phyloP scores from a whole-genome alignment of 1,140 invertebrate species.

The Yoshiicerus persimilis region DNA sequence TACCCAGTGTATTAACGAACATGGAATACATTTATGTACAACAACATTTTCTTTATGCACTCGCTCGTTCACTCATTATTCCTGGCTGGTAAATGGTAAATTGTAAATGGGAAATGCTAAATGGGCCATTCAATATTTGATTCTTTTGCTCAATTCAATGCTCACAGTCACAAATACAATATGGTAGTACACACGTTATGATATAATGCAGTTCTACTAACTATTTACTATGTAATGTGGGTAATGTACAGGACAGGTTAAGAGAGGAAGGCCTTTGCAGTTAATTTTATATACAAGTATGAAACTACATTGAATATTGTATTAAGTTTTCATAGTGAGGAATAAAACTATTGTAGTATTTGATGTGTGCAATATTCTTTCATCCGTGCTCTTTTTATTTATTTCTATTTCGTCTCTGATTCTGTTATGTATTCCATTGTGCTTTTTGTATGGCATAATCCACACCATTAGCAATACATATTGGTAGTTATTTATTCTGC shows the following conservation, averaged over 20 bases:
- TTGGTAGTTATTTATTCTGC: not conserved
- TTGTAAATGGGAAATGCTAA: conserved; percentile 3
- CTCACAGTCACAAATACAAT: not conserved
- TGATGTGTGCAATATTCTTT: conserved; percentile 20
- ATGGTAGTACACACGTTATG: not conserved
- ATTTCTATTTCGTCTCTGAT: not conserved
- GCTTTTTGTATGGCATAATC: not conserved
- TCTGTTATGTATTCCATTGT: not conserved
- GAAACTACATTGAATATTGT: not conserved
- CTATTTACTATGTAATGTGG: not conserved
- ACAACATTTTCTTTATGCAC: conserved; percentile 34
- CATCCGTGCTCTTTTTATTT: conserved; percentile 16
- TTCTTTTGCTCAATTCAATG: conserved; percentile 14
- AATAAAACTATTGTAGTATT: not conserved
- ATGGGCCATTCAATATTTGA: conserved; percentile 25
- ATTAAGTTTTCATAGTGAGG: not conserved
- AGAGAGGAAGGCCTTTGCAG: not conserved
- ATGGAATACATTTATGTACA: not conserved
- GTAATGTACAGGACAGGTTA: too few relatives aligned
- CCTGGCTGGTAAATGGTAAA: conserved; percentile 34
- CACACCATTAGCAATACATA: not conserved
- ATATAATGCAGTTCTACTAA: not conserved
- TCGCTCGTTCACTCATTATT: conserved; percentile 29
- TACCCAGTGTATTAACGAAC: not conserved
- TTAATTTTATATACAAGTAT: not conserved